Evolutionary conservation across 1,140 invertebrate genomes (phyloP), one percentile per base, ranked within the genome.

Genomic region (Dendroctonus valens): DNA sequence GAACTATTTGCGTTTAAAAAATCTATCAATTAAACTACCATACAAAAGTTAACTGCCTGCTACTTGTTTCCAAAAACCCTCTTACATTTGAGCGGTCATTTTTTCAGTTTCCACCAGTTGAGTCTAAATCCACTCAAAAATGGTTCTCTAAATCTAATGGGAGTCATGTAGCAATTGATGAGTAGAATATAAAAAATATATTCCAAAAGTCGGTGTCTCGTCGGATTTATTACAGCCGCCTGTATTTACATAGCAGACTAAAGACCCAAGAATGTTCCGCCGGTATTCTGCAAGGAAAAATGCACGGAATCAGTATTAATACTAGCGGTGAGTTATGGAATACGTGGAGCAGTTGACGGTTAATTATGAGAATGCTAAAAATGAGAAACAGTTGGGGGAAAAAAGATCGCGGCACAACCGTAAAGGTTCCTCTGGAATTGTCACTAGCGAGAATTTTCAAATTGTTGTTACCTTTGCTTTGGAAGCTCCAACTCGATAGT

Each of bases 301-400:
- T 64, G 61, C 42, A 9, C 38, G 14, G 61, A 55, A 64, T 64
- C 61, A 42, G 61, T 64, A 64, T 64, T 64, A 64, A 64, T 64
- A 64, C 53, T 26, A 51, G 41, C 62, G 53, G 62, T 65, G 62
- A 65, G 53, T 65, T 65, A 65, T 65, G 62, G 62, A 65, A 65
- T 57, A 65, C 40, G 53, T 54, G 53, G 62, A 53, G 12, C 37
- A 58, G 53, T 58, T 65, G 62, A 65, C 62, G 62, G 62, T 65
- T 65, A 65, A 65, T 65, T 65, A 65, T 65, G 62, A 65, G 62
- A 65, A 65, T 65, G 52, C 62, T 44, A 65, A 57, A 65, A 65
- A 65, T 65, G 62, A 65, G 62, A 65, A 65, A 65, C 54, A 42
- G 59, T 51, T 15, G 15, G 41, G 52, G n/a, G 48, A 63, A 55